A percentile compares a stretch with the other conserved stretches of the same genome.
Evolutionary conservation across 2,797 vertebrate species (phyloP).

Genomic region (Pipistrellus pygmaeus): DNA sequence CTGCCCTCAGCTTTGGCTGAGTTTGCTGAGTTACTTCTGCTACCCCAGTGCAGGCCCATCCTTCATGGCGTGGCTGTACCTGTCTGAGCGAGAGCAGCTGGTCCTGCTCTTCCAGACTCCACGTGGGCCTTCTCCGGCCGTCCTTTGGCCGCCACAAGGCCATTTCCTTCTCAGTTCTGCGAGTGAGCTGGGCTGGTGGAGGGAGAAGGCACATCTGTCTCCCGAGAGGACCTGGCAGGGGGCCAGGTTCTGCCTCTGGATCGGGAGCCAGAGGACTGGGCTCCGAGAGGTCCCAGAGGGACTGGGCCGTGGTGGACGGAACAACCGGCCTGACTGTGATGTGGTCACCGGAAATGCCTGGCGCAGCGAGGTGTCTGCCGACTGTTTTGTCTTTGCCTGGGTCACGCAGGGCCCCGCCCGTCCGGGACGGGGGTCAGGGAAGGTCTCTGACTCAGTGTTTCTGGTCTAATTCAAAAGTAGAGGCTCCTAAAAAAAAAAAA

Average conservation of each 20-base stretch:
- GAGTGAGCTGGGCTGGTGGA: neutral
- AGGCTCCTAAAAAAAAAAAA: neutral
- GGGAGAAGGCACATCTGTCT: slow-evolving; percentile 1
- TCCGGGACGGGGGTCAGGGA: neutral
- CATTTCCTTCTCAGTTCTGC: neutral
- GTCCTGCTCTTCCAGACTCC: neutral
- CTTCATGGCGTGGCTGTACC: fast-evolving
- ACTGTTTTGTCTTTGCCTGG: neutral
- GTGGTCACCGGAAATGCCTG: neutral
- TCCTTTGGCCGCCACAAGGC: fast-evolving
- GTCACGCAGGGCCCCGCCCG: neutral
- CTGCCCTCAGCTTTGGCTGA: slow-evolving; percentile 12
- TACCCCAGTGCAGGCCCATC: fast-evolving
- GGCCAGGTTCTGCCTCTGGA: neutral
- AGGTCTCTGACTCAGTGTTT: neutral
- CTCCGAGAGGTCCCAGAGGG: neutral
- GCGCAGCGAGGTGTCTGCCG: neutral
- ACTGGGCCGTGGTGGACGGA: neutral
- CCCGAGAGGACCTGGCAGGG: neutral
- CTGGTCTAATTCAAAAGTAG: neutral
- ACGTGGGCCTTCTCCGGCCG: fast-evolving
- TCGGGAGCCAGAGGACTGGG: neutral
- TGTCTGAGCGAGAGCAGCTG: neutral
- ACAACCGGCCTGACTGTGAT: neutral
- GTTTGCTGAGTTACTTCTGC: neutral